Base-by-base conservation (phyloP, 2,888 invertebrate genomes). In the Netelia virgata region DNA sequence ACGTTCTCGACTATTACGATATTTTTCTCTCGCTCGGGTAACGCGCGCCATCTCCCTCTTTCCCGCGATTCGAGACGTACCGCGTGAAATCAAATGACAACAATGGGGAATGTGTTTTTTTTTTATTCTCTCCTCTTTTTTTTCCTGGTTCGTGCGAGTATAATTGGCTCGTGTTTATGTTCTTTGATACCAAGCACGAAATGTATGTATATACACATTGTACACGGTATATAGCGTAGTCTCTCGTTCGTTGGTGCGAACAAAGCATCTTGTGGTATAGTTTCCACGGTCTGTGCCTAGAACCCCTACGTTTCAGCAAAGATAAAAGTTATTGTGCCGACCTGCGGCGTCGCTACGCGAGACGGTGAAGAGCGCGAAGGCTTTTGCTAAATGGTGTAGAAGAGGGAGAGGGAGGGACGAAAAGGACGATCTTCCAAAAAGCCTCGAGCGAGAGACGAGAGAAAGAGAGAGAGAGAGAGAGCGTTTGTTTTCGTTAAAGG, bases 231-330 rank as follows among this genome's bases (percentile, higher is more conserved):
- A 50, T 23, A 68, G 55, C 64, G 43, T 36, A 36, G 43, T 78
- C 61, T 78, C 57, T 66, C 80, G 64, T 16, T 61, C 57, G 18
- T 69, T 59, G 64, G 61, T 82, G 18, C 11, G 69, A 79, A 87
- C 87, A 87, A 87, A 86, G 79, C 73, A 53, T 55, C 59, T 77
- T 77, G 69, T 84, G 88, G 86, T 88, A 89, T 87, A 87, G 84
- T 89, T 89, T 89, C 88, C 89, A 89, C 87, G 86, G 53, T 69
- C 55, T 63, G 53, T 57, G 69, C 68, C 57, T 72, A 72, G 43
- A 70, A 63, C 68, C 47, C 63, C 43, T 73, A 47, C 80, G 81
- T 88, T 88, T 88, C 87, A 16, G 50, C 9, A 77, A 86, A 84
- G 82, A 84, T 68, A 83, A 55, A 77, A 81, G 57, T 72, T 81